Base-by-base conservation (phyloP, 2,888 invertebrate genomes). In the Achlya flavicornis region DNA sequence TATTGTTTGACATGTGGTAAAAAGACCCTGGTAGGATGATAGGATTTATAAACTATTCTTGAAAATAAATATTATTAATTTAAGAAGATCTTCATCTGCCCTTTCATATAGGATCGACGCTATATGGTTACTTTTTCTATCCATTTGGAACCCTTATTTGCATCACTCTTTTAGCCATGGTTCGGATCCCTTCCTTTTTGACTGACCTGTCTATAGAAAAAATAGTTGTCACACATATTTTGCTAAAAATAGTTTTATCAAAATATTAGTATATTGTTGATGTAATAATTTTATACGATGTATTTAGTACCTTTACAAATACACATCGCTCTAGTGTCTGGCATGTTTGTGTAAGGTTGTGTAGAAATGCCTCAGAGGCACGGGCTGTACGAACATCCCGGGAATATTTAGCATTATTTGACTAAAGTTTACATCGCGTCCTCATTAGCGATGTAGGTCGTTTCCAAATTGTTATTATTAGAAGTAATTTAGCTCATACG, bases 371-470 rank as follows among this genome's bases (percentile, higher is more conserved):
- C 53, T 35, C 57, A 12, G 61, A 53, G 61, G 61, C 53, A 53
- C 6, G 19, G 35, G 35, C 12, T 57, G 35, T 35, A 59, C 16
- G 41, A 32, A 61, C 48, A 61, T 32, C 53, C 53, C 19, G 7
- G 38, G 53, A 35, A 61, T 57, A 61, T 61, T 61, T 61, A 53
- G 53, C 16, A n/a, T 53, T 53, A 53, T 53, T 53, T 53, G 19
- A 53, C 16, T 19, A 53, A 58, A 58, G 58, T 58, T 33, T 41
- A 19, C 38, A 61, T 16, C 35, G 35, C 16, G 63, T 48, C 63
- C 63, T 63, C 63, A 58, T 63, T 63, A 63, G 58, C 33, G 10
- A 63, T 63, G 63, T 63, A 63, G 63, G 63, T 59, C 63, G 59
- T 38, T 53, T 32, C 38, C 16, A 6, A 53, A 53, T 61, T 61